Evolutionary conservation across 2,888 invertebrate genomes (phyloP), one percentile per base, ranked within the genome.

Genomic region (Heliconius aoede): DNA sequence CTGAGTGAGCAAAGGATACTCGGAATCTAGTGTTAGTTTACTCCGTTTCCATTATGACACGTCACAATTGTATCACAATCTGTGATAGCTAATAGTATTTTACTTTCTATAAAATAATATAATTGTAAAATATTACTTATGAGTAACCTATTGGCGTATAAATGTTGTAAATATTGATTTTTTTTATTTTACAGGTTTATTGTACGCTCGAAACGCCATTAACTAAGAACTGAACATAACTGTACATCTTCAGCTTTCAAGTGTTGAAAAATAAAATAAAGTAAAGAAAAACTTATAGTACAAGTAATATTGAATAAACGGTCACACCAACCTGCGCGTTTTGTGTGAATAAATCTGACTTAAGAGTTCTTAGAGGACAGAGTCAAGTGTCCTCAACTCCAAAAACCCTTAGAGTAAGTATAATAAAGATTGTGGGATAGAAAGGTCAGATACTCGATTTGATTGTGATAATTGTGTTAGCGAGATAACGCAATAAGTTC

Each of bases 391-490:
- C 67, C 81, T 81, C 73, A 46, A 72, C 76, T 68, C 76, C 76
- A 72, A 61, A 78, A 78, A 72, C 78, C 77, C 78, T 80, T 65
- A 60, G 68, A 51, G 60, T 8, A 55, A 76, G 75, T 76, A 76
- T 77, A 77, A 80, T 77, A 77, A 73, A 80, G 80, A 80, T 80
- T 75, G 75, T 62, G 75, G 72, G 72, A 80, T 75, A 78, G 73
- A 78, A 78, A 78, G 78, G 76, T 60, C 78, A 65, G 74, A 76
- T 40, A 78, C 75, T 80, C 73, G 76, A 75, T 80, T 77, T 75
- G 74, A 69, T 74, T 76, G 74, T 76, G 74, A 73, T 74, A 76
- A 76, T 76, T 71, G 69, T 58, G 74, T 69, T 60, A 65, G 77
- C 11, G 60, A 36, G 58, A 58, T 24, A 24, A 58, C 24, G n/a